Base-by-base conservation (phyloP, 2,113 vertebrate species). In the Uria aalge region DNA sequence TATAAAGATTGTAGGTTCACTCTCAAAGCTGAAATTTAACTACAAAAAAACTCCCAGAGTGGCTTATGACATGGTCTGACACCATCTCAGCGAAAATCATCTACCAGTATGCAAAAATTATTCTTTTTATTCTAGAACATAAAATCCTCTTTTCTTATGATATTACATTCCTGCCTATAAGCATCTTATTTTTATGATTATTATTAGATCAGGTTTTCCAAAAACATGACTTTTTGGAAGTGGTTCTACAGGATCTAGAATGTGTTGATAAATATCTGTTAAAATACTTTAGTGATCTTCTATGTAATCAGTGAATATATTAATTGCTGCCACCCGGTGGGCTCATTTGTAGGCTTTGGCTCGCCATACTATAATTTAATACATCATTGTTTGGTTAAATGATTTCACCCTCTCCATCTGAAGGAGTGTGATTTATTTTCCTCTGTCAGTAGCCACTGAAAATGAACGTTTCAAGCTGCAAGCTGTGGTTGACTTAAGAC, bases 281-380 rank as follows among this genome's bases (percentile, higher is more conserved):
- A 84, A 94, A 94, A 87, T 63, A 27, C 62, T 57, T 88, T 32
- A 12, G 40, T 21, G 18, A 59, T 80, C 91, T 95, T 86, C 13
- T 50, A 38, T 73, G 10, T 67, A 90, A 93, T 82, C n/a, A 26
- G 32, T 74, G 59, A 29, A 26, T 66, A 83, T 83, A 96, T 95
- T 96, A 96, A 96, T 96, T 91, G 63, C 76, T 79, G 60, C 69
- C 66, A 95, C 72, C 85, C 83, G 87, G 86, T 66, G 45, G 32
- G 50, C 73, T 94, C 84, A 47, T 82, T 96, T 88, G 60, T 79
- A 95, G 84, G 66, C 62, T 88, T 96, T 95, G 68, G 56, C 90
- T 92, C 50, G 66, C 64, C 57, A 52, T 95, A 45, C 50, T 74
- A 40, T 63, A 88, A 48, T 76, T 88, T 95, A 91, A 84, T 92